Evolutionary conservation across 2,888 invertebrate genomes (phyloP).

Genomic region (Clitarchus hookeri): DNA sequence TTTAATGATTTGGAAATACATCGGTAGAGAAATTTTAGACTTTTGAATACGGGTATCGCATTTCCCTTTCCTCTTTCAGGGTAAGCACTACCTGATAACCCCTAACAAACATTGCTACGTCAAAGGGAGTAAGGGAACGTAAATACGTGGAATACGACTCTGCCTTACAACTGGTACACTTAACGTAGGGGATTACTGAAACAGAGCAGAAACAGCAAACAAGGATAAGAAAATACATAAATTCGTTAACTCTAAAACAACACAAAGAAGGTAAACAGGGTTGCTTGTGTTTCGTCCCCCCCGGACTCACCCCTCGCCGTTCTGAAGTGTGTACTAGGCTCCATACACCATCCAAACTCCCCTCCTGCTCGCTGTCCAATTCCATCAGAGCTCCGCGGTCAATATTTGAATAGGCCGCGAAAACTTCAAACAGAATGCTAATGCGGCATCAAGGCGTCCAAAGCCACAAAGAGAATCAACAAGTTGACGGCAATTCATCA

Average conservation of each 20-base stretch:
- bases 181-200: not conserved
- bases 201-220: not conserved
- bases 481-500: constrained; percentile 20
- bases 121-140: too few relatives aligned
- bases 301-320: too few relatives aligned
- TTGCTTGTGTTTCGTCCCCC: not conserved
- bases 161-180: not conserved
- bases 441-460: not conserved
- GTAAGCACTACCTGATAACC: too few relatives aligned
- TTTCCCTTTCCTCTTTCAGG: too few relatives aligned
- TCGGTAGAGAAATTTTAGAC: too few relatives aligned
- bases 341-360: not conserved
- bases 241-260: not conserved
- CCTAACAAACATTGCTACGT: too few relatives aligned
- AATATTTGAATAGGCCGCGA: not conserved
- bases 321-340: not conserved
- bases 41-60: too few relatives aligned
- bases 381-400: not conserved
- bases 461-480: constrained; percentile 20
- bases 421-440: not conserved
- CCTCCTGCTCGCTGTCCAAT: not conserved
- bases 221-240: not conserved
- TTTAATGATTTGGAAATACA: too few relatives aligned
- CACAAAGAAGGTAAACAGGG: not conserved
- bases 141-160: not conserved